Conservation (phyloP, 2,797 vertebrate genomes). For the Rallus crepitans region DNA sequence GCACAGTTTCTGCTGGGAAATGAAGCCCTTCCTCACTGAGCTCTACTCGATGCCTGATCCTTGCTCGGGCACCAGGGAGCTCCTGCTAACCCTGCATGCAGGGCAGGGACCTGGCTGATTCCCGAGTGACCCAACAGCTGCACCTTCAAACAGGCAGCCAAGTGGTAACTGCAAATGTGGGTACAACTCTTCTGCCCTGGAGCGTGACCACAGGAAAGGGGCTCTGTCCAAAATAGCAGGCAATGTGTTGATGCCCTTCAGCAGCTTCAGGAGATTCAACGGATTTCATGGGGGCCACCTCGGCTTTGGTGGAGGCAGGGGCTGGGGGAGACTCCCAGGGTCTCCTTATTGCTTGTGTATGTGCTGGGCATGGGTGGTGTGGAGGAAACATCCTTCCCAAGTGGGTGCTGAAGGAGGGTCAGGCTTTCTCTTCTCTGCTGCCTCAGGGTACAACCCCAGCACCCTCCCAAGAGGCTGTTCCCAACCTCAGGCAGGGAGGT, state of each 20-base stretch:
- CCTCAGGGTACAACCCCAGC: not conserved
- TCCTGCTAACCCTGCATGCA: not conserved
- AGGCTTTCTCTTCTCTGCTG: not conserved
- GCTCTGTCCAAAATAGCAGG: not conserved
- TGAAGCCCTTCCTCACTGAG: not conserved
- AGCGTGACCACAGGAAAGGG: not conserved
- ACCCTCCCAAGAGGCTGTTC: not conserved
- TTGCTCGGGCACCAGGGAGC: not conserved
- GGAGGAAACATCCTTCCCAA: not conserved
- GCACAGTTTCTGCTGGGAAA: not conserved
- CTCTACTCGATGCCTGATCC: not conserved
- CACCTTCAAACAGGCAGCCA: not conserved
- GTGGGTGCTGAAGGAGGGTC: not conserved
- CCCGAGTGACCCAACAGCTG: not conserved
- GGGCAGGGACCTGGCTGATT: not conserved
- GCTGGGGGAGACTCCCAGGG: not conserved
- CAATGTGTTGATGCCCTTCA: not conserved
- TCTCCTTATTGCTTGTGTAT: not conserved
- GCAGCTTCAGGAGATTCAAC: not conserved
- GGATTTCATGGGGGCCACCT: not conserved
- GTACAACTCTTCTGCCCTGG: not conserved
- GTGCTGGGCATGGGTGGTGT: not conserved
- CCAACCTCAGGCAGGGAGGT: not conserved
- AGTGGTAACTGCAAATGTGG: not conserved
- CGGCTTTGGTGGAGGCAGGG: fast-evolving